phyloP scores from a whole-genome alignment of 2,888 invertebrate genomes.

The Notocelia uddmanniana region DNA sequence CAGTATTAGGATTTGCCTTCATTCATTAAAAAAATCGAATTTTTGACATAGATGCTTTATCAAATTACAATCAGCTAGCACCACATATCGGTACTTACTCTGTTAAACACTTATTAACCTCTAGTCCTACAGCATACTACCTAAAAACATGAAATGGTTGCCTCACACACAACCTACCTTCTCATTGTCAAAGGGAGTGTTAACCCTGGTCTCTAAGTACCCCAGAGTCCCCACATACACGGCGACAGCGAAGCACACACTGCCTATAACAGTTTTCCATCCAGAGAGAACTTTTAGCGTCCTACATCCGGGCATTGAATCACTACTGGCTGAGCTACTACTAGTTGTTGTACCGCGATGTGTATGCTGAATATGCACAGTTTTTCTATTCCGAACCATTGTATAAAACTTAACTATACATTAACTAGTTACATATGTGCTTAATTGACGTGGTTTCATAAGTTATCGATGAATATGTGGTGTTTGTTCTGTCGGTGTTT shows the following conservation, averaged over 20 bases:
- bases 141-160: conserved; percentile 1
- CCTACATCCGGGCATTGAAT: conserved; percentile 54
- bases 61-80: not conserved
- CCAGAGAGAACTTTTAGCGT: conserved; percentile 64
- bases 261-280: conserved; percentile 88
- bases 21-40: not conserved
- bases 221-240: conserved; percentile 92
- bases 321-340: conserved; percentile 67
- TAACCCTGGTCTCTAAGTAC: conserved; percentile 94
- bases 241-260: conserved; percentile 88
- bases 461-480: conserved; percentile 50
- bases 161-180: conserved; percentile 82
- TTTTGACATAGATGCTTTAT: conserved; percentile 14
- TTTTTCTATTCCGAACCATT: conserved; percentile 75
- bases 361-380: conserved; percentile 58
- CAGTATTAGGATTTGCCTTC: not conserved
- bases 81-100: not conserved
- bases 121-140: not conserved
- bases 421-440: conserved; percentile 50
- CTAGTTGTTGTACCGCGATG: conserved; percentile 65
- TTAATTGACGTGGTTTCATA: conserved; percentile 59
- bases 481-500: conserved; percentile 45
- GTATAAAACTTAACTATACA: conserved; percentile 46
- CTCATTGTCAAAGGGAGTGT: conserved; percentile 92
- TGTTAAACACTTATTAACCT: not conserved